These are phyloP conservation scores for Pristionchus mayeri DNA, from an alignment of 2,888 invertebrate genomes.

Conservation along the genomic window DNA sequence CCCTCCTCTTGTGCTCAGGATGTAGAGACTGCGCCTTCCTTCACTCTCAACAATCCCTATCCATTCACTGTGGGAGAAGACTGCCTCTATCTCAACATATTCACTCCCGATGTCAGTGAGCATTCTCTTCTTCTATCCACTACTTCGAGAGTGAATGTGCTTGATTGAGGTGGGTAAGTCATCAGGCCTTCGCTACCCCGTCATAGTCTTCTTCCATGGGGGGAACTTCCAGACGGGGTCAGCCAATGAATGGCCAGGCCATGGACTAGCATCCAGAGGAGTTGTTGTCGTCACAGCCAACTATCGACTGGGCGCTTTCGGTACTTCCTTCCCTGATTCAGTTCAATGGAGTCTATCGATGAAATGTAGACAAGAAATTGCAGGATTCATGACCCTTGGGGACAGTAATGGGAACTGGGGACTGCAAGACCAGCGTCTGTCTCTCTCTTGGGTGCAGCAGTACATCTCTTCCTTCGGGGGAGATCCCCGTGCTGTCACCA, in stretches of 20 bases:
- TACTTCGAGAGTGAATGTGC: too few species aligned
- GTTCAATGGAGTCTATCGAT: neutral
- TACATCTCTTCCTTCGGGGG: slow-evolving; percentile 88
- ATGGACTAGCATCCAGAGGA: slow-evolving; percentile 79
- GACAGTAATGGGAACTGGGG: slow-evolving; percentile 80
- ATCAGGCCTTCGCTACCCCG: slow-evolving; percentile 78
- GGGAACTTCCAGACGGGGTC: slow-evolving; percentile 79
- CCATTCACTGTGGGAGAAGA: slow-evolving; percentile 90
- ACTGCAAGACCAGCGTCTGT: slow-evolving; percentile 78
- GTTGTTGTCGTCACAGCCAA: slow-evolving; percentile 80
- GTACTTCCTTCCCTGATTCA: slow-evolving; percentile 66
- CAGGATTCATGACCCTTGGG: slow-evolving; percentile 80
- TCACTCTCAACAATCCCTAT: slow-evolving; percentile 66
- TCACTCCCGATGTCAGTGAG: slow-evolving; percentile 83
- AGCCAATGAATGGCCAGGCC: slow-evolving; percentile 79
- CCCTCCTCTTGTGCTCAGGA: slow-evolving; percentile 73
- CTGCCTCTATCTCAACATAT: slow-evolving; percentile 93
- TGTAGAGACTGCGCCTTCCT: slow-evolving; percentile 66
- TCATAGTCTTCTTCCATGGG: slow-evolving; percentile 80
- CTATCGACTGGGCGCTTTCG: slow-evolving; percentile 80
- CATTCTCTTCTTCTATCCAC: neutral
- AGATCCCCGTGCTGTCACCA: slow-evolving; percentile 85
- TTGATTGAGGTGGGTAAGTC: too few species aligned
- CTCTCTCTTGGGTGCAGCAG: slow-evolving; percentile 80
- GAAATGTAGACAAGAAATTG: slow-evolving; percentile 48